Evolutionary conservation across 2,888 invertebrate species (phyloP).

Genomic region (Ectobius pallidus): DNA sequence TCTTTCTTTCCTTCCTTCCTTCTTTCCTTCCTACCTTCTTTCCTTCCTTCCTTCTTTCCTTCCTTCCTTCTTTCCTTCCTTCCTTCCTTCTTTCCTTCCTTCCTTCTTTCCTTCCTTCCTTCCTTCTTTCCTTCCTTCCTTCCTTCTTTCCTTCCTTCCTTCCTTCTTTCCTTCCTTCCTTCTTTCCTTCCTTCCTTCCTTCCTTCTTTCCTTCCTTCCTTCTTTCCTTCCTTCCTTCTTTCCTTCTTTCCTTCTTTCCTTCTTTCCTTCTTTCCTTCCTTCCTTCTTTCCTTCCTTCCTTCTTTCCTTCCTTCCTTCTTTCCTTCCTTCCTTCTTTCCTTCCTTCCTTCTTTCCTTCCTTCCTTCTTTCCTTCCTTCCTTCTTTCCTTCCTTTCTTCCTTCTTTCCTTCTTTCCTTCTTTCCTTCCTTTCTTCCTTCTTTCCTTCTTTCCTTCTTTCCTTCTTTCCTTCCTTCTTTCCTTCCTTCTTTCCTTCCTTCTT

Average conservation of each 20-base stretch:
- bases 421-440: neutral
- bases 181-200: conserved; percentile 4
- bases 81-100: neutral
- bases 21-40: neutral
- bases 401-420: neutral
- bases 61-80: neutral
- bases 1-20: neutral
- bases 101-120: neutral
- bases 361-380: neutral
- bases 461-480: neutral
- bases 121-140: neutral
- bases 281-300: neutral
- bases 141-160: neutral
- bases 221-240: conserved; percentile 9
- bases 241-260: conserved; percentile 12
- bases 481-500: neutral
- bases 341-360: neutral
- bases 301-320: neutral
- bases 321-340: neutral
- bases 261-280: conserved; percentile 10
- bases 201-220: conserved; percentile 12
- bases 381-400: neutral
- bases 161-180: neutral
- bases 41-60: neutral
- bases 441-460: neutral